phyloP scores from a whole-genome alignment of 1,140 invertebrate genomes.

The Psix sp. region DNA sequence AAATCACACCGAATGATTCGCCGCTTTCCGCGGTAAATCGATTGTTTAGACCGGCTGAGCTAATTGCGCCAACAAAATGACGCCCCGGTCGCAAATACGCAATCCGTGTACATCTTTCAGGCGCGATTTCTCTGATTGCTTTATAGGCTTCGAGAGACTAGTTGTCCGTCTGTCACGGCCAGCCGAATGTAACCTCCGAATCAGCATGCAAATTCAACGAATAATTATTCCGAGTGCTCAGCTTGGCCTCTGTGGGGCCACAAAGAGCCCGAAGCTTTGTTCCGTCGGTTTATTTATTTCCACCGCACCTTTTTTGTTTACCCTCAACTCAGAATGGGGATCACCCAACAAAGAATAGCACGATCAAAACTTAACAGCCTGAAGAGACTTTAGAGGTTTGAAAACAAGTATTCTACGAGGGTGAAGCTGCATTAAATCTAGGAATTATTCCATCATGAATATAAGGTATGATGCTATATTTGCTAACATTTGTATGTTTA shows the following conservation, averaged over 20 bases:
- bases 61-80: constrained; percentile 70
- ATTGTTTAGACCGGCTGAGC: constrained; percentile 61
- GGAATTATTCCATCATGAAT: too few species aligned
- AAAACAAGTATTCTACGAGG: constrained; percentile 3
- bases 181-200: constrained; percentile 72
- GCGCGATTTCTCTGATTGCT: constrained; percentile 65
- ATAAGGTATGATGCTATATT: too few species aligned
- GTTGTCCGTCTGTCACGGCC: constrained; percentile 28
- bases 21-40: constrained; percentile 35
- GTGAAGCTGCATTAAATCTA: too few species aligned
- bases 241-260: constrained; percentile 46
- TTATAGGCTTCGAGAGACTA: constrained; percentile 48
- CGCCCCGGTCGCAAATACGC: constrained; percentile 63
- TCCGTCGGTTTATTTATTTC: constrained; percentile 27
- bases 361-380: constrained; percentile 16
- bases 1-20: constrained; percentile 47
- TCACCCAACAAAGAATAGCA: constrained; percentile 5
- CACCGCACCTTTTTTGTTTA: constrained; percentile 39
- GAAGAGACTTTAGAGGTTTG: constrained; percentile 22
- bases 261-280: constrained; percentile 53
- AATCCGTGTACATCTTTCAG: constrained; percentile 45
- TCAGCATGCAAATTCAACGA: constrained; percentile 73
- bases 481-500: too few species aligned
- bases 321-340: constrained; percentile 17
- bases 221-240: constrained; percentile 74